Percentiles rank a stretch among this genome's conserved stretches.
phyloP scores from a whole-genome alignment of 2,113 vertebrate species.

The Marmota monax region DNA sequence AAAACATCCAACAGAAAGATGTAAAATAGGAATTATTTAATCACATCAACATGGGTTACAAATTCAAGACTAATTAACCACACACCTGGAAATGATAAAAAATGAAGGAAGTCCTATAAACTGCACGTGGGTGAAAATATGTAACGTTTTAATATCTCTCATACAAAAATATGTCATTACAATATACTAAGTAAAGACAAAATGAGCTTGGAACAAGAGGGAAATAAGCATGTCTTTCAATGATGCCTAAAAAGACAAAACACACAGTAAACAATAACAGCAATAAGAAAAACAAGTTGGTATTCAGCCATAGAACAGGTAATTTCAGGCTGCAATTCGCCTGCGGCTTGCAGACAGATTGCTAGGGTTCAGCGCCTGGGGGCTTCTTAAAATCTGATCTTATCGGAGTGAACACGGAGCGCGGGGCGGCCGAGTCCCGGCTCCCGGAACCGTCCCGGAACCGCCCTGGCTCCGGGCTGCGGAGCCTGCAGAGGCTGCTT shows the following conservation, averaged over 20 bases:
- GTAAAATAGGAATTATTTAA: not conserved
- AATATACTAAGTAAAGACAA: not conserved
- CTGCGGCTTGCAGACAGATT: too few relatives aligned
- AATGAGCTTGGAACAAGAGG: not conserved
- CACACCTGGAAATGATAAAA: not conserved
- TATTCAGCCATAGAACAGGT: too few relatives aligned
- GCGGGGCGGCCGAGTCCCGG: too few relatives aligned
- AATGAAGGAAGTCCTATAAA: not conserved
- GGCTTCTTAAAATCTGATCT: too few relatives aligned
- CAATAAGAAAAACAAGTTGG: too few relatives aligned
- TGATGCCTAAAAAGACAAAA: not conserved
- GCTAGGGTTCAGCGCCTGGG: too few relatives aligned
- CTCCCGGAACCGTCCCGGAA: too few relatives aligned
- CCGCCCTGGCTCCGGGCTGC: too few relatives aligned
- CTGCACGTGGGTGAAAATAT: not conserved
- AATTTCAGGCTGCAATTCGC: too few relatives aligned
- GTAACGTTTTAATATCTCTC: not conserved
- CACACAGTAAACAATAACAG: not conserved
- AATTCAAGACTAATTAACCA: not conserved
- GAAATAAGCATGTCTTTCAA: not conserved
- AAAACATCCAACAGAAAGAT: not conserved
- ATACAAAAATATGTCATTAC: not conserved
- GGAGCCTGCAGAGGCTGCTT: too few relatives aligned
- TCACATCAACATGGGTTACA: not conserved
- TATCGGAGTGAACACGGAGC: too few relatives aligned